phyloP scores from a whole-genome alignment of 2,797 vertebrate species.

The Clarias laeviceps region DNA sequence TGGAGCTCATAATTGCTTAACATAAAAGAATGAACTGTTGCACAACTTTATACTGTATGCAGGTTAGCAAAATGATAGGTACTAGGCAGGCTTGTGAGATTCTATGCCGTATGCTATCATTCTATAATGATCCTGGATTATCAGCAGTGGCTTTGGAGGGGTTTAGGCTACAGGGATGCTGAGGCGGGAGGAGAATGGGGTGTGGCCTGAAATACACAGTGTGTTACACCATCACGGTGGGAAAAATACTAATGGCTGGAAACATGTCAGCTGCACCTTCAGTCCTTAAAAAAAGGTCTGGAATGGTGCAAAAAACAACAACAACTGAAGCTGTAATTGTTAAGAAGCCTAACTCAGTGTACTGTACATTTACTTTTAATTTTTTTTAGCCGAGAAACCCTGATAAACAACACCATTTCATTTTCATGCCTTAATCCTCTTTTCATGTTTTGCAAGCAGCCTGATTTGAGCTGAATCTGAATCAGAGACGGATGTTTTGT shows the following conservation, averaged over 20 bases:
- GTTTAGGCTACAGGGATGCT: background rate
- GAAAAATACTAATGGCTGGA: background rate
- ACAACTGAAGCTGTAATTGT: background rate
- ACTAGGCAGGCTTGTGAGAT: background rate
- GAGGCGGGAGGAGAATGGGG: background rate
- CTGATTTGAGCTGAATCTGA: background rate
- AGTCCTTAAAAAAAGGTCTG: background rate
- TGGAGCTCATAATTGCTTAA: background rate
- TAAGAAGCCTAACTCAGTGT: background rate
- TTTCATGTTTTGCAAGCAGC: background rate
- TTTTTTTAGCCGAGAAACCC: background rate
- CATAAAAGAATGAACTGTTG: background rate
- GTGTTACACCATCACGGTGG: background rate
- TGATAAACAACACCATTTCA: background rate
- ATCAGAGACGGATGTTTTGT: background rate
- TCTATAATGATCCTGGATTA: background rate
- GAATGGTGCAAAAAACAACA: background rate
- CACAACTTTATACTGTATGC: background rate
- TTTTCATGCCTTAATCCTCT: background rate
- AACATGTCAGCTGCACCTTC: background rate
- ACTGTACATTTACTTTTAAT: background rate
- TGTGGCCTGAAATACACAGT: background rate
- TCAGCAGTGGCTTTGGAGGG: background rate
- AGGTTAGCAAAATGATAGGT: background rate
- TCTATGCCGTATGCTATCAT: background rate